A percentile compares a stretch with the other conserved stretches of the same genome.
Conservation (phyloP, 2,888 invertebrate genomes). For the Ashinkailepas kermadecensis region DNA sequence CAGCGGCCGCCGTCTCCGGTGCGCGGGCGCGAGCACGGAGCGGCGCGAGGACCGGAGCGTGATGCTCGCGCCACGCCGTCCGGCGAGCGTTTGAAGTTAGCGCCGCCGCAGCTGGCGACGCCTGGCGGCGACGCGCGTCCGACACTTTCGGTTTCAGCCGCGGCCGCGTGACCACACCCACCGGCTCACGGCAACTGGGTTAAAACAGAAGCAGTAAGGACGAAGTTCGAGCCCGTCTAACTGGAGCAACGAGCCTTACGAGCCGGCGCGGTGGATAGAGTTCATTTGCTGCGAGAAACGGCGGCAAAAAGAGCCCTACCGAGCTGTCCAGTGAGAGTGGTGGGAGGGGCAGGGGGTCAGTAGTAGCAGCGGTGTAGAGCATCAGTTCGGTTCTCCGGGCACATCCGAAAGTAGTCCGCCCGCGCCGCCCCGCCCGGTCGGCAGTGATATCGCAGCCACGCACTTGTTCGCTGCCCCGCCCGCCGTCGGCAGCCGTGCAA, state of each 20-base stretch:
- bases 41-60: neutral
- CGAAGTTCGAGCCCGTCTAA: slow-evolving; percentile 10
- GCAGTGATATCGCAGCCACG: neutral
- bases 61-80: neutral
- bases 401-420: slow-evolving; percentile 9
- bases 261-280: slow-evolving; percentile 9
- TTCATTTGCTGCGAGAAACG: slow-evolving; percentile 19
- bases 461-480: neutral
- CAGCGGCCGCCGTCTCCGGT: neutral
- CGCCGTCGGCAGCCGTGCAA: neutral
- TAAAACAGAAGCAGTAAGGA: slow-evolving; percentile 21
- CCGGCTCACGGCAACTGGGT: slow-evolving; percentile 10
- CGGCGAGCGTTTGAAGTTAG: neutral
- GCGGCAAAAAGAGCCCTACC: slow-evolving; percentile 15
- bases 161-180: slow-evolving; percentile 17
- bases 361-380: slow-evolving; percentile 9
- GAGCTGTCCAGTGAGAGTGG: slow-evolving; percentile 19
- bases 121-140: neutral
- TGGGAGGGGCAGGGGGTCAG: slow-evolving; percentile 23
- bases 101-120: neutral
- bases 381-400: slow-evolving; percentile 14
- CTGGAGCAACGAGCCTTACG: slow-evolving; percentile 11
- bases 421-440: neutral
- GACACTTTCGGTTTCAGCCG: slow-evolving; percentile 11
- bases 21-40: neutral